These are phyloP conservation scores for Hirtodrosophila trivittata DNA, from an alignment of 2,888 invertebrate genomes.

Conservation along the genomic window DNA sequence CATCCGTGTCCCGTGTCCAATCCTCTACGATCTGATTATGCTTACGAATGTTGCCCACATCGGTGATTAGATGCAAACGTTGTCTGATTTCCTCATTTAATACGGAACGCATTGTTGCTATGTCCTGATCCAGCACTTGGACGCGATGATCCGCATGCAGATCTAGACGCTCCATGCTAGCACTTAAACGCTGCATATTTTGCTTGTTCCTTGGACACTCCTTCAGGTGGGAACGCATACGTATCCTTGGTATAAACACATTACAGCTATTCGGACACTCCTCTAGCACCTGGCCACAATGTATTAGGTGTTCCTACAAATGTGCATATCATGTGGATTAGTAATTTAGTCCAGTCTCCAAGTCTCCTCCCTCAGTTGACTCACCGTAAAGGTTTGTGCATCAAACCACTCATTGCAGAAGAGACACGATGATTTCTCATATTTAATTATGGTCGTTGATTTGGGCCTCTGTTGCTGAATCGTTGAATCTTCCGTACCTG, in stretches of 20 bases:
- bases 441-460: slow-evolving; percentile 81
- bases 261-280: slow-evolving; percentile 89
- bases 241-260: slow-evolving; percentile 88
- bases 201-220: slow-evolving; percentile 83
- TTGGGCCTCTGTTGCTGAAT: slow-evolving; percentile 25
- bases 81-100: slow-evolving; percentile 84
- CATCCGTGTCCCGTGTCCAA: slow-evolving; percentile 80
- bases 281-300: slow-evolving; percentile 89
- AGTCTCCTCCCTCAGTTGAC: slow-evolving; percentile 9
- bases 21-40: slow-evolving; percentile 83
- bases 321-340: neutral
- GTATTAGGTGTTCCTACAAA: slow-evolving; percentile 87
- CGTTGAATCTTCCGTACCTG: slow-evolving; percentile 1
- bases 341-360: neutral
- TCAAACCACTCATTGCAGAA: slow-evolving; percentile 88
- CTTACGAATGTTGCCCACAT: slow-evolving; percentile 83
- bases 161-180: slow-evolving; percentile 67
- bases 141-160: slow-evolving; percentile 70
- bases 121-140: slow-evolving; percentile 79
- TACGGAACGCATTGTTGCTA: slow-evolving; percentile 75
- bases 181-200: slow-evolving; percentile 46
- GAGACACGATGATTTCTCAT: slow-evolving; percentile 86
- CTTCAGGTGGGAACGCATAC: slow-evolving; percentile 86
- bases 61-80: slow-evolving; percentile 82
- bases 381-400: slow-evolving; percentile 87